Percentiles rank a stretch among this genome's conserved stretches.
Evolutionary conservation across 2,888 invertebrate species (phyloP).

Genomic region (Melinopterus prodromus): DNA sequence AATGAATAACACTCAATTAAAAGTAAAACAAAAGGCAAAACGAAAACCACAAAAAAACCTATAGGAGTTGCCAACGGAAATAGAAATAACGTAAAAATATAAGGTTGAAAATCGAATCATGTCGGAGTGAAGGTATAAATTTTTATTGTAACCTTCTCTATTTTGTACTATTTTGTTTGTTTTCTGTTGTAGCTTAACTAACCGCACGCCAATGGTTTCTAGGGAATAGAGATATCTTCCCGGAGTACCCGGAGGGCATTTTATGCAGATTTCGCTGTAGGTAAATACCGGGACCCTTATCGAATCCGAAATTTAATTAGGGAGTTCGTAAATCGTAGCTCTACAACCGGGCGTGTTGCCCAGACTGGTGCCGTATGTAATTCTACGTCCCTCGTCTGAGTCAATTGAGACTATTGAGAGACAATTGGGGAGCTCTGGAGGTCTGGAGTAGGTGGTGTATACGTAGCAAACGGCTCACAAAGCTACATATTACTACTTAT

Average conservation of each 20-base stretch:
- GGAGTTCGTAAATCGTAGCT: neutral
- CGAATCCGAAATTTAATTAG: neutral
- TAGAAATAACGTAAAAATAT: too few species aligned
- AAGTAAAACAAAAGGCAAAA: too few species aligned
- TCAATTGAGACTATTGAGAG: neutral
- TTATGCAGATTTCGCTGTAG: neutral
- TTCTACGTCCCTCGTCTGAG: neutral
- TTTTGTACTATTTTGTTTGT: neutral
- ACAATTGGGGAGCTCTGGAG: too few species aligned
- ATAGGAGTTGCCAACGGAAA: too few species aligned
- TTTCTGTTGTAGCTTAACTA: neutral
- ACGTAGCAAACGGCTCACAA: too few species aligned
- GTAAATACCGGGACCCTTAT: neutral
- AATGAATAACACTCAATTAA: too few species aligned
- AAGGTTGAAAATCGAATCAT: too few species aligned
- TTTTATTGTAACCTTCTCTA: too few species aligned
- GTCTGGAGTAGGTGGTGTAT: too few species aligned
- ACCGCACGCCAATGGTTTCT: neutral
- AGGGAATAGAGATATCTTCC: neutral
- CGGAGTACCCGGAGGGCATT: neutral
- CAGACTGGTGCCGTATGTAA: neutral
- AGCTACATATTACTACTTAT: too few species aligned
- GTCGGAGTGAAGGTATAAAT: too few species aligned
- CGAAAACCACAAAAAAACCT: too few species aligned
- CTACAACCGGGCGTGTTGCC: neutral